Percentiles rank a stretch among this genome's conserved stretches.
Conservation (phyloP, 2,888 invertebrate genomes). For the Macrophya alboannulata region DNA sequence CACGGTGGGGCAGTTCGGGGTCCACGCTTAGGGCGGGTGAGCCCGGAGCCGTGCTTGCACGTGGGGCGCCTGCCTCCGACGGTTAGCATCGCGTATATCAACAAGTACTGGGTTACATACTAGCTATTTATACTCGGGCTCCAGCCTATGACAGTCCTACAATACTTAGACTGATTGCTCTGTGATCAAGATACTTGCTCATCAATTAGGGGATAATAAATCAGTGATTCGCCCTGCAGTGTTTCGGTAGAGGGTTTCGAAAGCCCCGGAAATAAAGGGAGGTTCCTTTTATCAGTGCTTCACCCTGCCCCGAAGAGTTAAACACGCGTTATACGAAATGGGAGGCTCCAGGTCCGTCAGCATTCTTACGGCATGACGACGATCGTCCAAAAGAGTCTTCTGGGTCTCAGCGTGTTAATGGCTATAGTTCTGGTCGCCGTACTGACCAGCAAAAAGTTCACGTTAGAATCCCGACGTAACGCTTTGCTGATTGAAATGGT, state of each 20-base stretch:
- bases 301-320: background rate
- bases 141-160: conserved; percentile 19
- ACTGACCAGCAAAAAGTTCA: conserved; percentile 62
- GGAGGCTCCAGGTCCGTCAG: background rate
- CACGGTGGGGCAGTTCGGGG: conserved; percentile 61
- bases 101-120: conserved; percentile 43
- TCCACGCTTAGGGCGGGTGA: conserved; percentile 62
- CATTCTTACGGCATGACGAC: conserved; percentile 57
- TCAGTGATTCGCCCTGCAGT: background rate
- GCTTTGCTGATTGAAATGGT: conserved; percentile 67
- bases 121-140: conserved; percentile 33
- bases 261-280: background rate
- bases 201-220: background rate
- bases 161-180: conserved; percentile 16
- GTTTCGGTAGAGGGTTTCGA: background rate
- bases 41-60: conserved; percentile 67
- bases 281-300: background rate
- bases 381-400: conserved; percentile 63
- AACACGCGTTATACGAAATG: conserved; percentile 17
- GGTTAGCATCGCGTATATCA: conserved; percentile 30
- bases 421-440: conserved; percentile 63
- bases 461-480: conserved; percentile 63
- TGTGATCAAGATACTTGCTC: background rate
- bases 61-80: conserved; percentile 60
- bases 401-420: conserved; percentile 64